Evolutionary conservation across 2,888 invertebrate genomes (phyloP).

Genomic region (Perizoma flavofasciatum): DNA sequence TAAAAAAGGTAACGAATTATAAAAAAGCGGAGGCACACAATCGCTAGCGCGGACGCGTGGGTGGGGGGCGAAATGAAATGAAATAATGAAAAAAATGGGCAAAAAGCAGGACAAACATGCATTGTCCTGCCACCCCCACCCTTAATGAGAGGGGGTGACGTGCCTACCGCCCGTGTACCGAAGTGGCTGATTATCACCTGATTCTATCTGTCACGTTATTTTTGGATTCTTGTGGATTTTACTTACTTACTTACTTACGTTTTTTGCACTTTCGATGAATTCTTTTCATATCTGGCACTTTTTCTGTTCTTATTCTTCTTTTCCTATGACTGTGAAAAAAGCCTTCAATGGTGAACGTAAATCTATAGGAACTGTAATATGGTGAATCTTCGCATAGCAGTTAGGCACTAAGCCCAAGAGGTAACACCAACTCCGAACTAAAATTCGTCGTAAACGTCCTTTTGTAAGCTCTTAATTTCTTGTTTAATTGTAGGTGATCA

Average conservation of each 20-base stretch:
- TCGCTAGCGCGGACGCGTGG: slow-evolving; percentile 82
- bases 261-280: too few relatives aligned
- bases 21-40: slow-evolving; percentile 82
- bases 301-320: too few relatives aligned
- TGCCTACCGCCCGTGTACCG: slow-evolving; percentile 62
- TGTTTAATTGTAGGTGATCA: not conserved
- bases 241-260: not conserved
- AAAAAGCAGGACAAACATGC: slow-evolving; percentile 84
- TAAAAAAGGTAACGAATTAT: slow-evolving; percentile 84
- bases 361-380: too few relatives aligned
- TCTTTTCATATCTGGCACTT: too few relatives aligned
- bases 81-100: slow-evolving; percentile 84
- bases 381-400: too few relatives aligned
- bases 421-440: not conserved
- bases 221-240: slow-evolving; percentile 26
- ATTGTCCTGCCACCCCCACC: slow-evolving; percentile 77
- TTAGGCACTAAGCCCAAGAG: too few relatives aligned
- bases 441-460: not conserved
- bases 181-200: slow-evolving; percentile 82
- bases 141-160: slow-evolving; percentile 72
- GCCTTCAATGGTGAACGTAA: too few relatives aligned
- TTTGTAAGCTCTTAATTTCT: too few relatives aligned
- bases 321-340: too few relatives aligned
- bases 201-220: slow-evolving; percentile 63
- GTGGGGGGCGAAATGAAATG: slow-evolving; percentile 83